Evolutionary conservation across 2,113 vertebrate genomes (phyloP).

Genomic region (Psilopogon haemacephalus): DNA sequence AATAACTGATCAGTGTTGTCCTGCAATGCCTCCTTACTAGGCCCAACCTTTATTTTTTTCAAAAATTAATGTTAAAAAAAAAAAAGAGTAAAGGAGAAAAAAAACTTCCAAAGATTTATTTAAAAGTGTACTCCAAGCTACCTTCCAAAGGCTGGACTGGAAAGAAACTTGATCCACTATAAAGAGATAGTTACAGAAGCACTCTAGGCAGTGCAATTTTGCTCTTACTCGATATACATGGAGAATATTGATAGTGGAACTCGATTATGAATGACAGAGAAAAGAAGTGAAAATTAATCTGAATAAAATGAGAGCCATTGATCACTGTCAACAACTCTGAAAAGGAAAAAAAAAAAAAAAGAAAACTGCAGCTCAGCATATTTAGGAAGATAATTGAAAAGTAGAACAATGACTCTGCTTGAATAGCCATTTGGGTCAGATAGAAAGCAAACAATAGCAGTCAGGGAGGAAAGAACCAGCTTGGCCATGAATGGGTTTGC

Average conservation of each 20-base stretch:
- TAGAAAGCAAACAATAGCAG: background rate
- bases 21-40: background rate
- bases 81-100: background rate
- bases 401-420: background rate
- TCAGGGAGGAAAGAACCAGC: background rate
- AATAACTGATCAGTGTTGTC: background rate
- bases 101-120: background rate
- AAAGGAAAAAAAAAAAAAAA: background rate
- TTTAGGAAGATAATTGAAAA: conserved; percentile 7
- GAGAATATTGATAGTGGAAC: conserved; percentile 12
- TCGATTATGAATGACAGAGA: conserved; percentile 19
- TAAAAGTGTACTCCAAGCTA: background rate
- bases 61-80: background rate
- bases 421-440: background rate
- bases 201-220: background rate
- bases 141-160: background rate
- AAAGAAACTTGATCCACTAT: background rate
- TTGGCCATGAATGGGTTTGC: background rate
- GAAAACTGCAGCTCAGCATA: background rate
- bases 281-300: conserved; percentile 40
- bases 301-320: conserved; percentile 23
- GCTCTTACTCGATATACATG: background rate
- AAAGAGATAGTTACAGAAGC: background rate
- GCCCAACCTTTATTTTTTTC: background rate
- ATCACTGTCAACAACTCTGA: background rate